Base-by-base conservation (phyloP, 2,888 invertebrate species). In the Bombylius discolor region DNA sequence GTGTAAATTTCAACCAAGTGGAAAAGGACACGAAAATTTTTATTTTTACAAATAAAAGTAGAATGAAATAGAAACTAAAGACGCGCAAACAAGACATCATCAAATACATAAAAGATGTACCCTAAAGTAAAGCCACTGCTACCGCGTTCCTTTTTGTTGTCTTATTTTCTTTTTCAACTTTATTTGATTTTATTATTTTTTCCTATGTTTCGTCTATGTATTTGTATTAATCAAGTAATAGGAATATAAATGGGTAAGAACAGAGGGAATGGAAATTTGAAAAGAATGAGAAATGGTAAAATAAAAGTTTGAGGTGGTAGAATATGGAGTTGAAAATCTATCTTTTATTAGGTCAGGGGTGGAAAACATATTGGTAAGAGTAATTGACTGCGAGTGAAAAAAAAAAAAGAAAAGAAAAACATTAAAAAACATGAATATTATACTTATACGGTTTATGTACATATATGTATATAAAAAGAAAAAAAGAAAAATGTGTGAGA, bases 61-160 rank as follows among this genome's bases (percentile, higher is more conserved):
- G 12, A 42, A 42, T 11, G 39, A 11, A 42, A 42, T 42, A 42
- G 32, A 44, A 49, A 42, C 49, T 54, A 42, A 49, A 32, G 53
- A 54, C 49, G 39, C 8, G 49, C 53, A 54, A 54, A 49, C 53
- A 54, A 54, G 53, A 54, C 53, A 54, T 54, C 49, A 54, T 54
- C 53, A 54, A 54, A 49, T 45, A 49, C 6, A 42, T 11, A 42
- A 11, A 11, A 42, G 8, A 11, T 42, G 11, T 42, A 42, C 39
- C 39, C 39, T 42, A 11, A 42, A 42, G 6, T 42, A 42, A 42
- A 42, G 11, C 39, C 39, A 42, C 39, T 42, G 39, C 39, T 42
- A 42, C 39, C 39, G 11, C 39, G 39, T 42, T 42, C 7, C 39
- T 11, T 42, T 23, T 23, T 23, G 23, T 47, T 47, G 3, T 13